Base-by-base conservation (phyloP, 2,113 vertebrate genomes). In the Xenus cinereus region DNA sequence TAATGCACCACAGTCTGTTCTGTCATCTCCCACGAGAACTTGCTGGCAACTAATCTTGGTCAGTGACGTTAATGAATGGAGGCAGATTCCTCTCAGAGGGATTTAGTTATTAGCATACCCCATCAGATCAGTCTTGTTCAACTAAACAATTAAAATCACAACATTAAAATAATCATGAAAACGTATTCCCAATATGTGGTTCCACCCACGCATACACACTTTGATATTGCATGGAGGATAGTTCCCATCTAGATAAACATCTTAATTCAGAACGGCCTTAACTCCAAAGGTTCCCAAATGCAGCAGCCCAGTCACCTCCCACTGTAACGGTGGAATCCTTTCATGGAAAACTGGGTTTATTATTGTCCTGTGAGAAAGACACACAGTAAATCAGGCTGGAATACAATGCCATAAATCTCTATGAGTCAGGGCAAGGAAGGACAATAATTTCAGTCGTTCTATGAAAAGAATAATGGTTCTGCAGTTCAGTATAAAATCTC, bases 101-200 rank as follows among this genome's bases (percentile, higher is more conserved):
- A 79, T 88, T 77, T 82, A 72, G 80, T 48, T 92, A 87, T 90
- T 86, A 93, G 43, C 59, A 78, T 90, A 75, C 21, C 14, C 86
- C 60, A 87, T 87, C 86, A 93, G 60, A 90, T 93, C 68, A 89
- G 39, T 84, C 79, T 94, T 93, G 56, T 93, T 93, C 68, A 71
- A 81, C 73, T 94, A 84, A 95, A 96, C 68, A 94, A 80, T 92
- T 94, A 89, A 93, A 97, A 94, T 89, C 92, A 77, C 51, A 67
- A 59, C 87, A 94, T 88, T 81, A 77, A 83, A 93, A 94, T 89
- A 85, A 82, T 92, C 43, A 81, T 87, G 56, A n/a, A 95, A 75
- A 27, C 62, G 26, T 88, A 85, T 93, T 95, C 84, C 78, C 43
- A 69, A 28, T 80, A 37, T 56, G 72, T 73, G 54, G 28, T 94